Evolutionary conservation across 2,113 vertebrate species (phyloP).

Genomic region (Cichladusa arquata): DNA sequence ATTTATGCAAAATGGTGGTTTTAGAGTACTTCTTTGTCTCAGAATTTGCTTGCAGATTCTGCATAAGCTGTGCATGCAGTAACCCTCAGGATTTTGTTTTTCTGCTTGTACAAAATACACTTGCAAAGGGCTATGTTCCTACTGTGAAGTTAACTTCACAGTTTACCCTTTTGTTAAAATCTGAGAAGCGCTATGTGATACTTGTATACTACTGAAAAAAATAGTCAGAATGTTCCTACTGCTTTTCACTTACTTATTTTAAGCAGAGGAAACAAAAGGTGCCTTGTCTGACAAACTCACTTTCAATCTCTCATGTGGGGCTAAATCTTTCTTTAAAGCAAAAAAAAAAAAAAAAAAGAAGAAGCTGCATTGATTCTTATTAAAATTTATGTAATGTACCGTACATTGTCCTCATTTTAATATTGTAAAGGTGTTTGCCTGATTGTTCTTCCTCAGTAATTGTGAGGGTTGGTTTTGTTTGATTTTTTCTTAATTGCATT

Average conservation of each 20-base stretch:
- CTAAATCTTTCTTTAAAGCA: background rate
- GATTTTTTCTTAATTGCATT: background rate
- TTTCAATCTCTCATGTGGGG: background rate
- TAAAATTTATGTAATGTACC: background rate
- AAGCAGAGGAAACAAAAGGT: constrained; percentile 13
- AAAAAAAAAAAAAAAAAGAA: background rate
- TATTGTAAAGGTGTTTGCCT: background rate
- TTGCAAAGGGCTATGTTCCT: background rate
- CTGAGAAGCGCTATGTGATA: background rate
- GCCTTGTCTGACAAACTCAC: background rate
- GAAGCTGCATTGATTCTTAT: background rate
- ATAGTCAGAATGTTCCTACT: background rate
- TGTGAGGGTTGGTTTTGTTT: background rate
- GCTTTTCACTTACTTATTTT: constrained; percentile 1
- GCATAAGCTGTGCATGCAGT: background rate
- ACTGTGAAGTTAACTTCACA: background rate
- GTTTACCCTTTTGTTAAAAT: background rate
- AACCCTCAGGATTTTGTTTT: background rate
- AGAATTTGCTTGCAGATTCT: background rate
- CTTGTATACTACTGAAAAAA: background rate
- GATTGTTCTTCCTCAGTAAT: background rate
- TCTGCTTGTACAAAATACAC: background rate
- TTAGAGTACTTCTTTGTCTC: background rate
- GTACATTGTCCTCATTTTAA: background rate
- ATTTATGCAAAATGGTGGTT: background rate